Base-by-base conservation (phyloP, 2,888 invertebrate genomes). In the Myopa testacea region DNA sequence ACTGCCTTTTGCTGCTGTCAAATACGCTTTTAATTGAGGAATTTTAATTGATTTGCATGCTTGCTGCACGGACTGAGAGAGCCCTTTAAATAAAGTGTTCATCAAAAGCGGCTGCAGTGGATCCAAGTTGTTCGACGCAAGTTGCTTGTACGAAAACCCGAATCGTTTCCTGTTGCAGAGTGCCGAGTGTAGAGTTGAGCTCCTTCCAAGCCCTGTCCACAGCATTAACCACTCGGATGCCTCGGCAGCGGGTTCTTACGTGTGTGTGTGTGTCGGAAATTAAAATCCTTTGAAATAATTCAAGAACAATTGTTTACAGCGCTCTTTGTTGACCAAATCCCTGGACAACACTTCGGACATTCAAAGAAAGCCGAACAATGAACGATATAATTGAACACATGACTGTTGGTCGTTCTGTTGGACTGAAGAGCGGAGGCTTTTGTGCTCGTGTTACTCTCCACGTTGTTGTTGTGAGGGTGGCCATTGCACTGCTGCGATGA, bases 371-470 rank as follows among this genome's bases (percentile, higher is more conserved):
- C 5, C 52, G 74, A 65, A 74, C 65, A 67, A 74, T 74, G 38
- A 10, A 37, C 55, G 52, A 45, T 65, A 74, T 74, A 65, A 74
- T 74, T 74, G 74, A 63, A 50, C 52, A 37, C 65, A 62, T 65
- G 74, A 63, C 45, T 74, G 74, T 37, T 65, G 65, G 60, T 60
- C 72, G 58, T 34, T 72, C 40, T 34, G 45, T n/a, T 26, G 62
- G 62, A 6, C 8, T 10, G 34, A 62, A 26, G 4, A 12, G 4
- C 14, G 34, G 12, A 62, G 62, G 62, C 62, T 26, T 26, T 62
- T 62, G 62, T 62, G 19, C 26, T 55, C 14, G 26, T 26, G 26
- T 26, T 14, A 52, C 14, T 52, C 52, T 63, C 4, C 2, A 6
- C 1, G 14, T 38, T 37, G 65, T 10, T 45, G 26, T 19, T 45